Evolutionary conservation across 2,888 invertebrate genomes (phyloP), one percentile per base, ranked within the genome.

Genomic region (Netelia virgata): DNA sequence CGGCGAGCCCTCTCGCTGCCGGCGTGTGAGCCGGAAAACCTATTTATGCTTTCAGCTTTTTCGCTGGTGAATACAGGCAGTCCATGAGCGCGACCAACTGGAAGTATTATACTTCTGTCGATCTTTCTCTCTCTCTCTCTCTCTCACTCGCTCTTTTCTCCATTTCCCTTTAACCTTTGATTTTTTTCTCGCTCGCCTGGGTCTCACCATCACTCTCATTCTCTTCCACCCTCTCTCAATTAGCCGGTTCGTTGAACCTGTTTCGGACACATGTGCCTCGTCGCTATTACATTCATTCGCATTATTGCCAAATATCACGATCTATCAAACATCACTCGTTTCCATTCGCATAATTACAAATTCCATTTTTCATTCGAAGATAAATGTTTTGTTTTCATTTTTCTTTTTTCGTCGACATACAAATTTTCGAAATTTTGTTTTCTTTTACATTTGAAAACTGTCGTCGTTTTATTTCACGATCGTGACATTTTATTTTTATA

Each of bases 21-120:
- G 70, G 64, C 59, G 43, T 50, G 57, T 57, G 23, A 79, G 70
- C 75, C 70, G 75, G 70, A 79, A 83, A 75, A 73, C 72, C 59
- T 75, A 79, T 83, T 79, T 79, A 75, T 70, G 63, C 59, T 63
- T 74, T 50, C 57, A 66, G 75, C 41, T 59, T 55, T 79, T 70
- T 69, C 68, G 14, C 41, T 43, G 55, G 23, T 70, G 11, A 53
- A 61, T 47, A 63, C 57, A 63, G 57, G 20, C 59, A 36, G 66
- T 68, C 70, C 73, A 74, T 78, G 59, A 74, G 47, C 47, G 50
- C 36, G 63, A 55, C 69, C 47, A 50, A 43, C 83, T 59, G 61
- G 23, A 72, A 66, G 9, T 61, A 68, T 76, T 47, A 66, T 61
- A 69, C 20, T 28, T 68, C 59, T 61, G 18, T 18, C n/a, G 36